phyloP scores from a whole-genome alignment of 2,888 invertebrate species.

The Drosophila neonasuta region DNA sequence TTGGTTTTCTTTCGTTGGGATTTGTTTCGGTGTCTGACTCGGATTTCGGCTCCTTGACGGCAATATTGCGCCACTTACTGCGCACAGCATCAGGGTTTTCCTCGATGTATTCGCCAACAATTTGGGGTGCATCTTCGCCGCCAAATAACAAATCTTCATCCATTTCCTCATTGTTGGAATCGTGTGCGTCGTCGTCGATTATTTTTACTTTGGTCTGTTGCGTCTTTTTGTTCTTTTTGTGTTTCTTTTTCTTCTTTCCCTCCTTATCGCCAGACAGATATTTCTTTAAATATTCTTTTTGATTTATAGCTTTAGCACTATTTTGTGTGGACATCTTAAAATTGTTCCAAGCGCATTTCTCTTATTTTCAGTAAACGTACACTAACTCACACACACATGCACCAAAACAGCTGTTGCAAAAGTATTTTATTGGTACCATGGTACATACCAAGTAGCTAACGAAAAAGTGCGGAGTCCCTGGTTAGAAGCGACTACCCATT shows the following conservation, averaged over 20 bases:
- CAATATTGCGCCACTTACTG: slow-evolving; percentile 81
- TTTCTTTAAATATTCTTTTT: slow-evolving; percentile 91
- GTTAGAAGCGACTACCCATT: not conserved
- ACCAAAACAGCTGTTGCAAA: not conserved
- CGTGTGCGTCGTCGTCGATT: slow-evolving; percentile 90
- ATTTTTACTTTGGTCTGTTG: slow-evolving; percentile 87
- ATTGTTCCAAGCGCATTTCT: not conserved
- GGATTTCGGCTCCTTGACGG: slow-evolving; percentile 60
- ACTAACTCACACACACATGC: not conserved
- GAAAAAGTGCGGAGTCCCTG: not conserved
- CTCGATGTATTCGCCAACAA: slow-evolving; percentile 91
- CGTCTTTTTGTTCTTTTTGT: slow-evolving; percentile 59
- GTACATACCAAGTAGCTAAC: not conserved
- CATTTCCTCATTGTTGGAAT: slow-evolving; percentile 82
- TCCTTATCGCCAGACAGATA: slow-evolving; percentile 87
- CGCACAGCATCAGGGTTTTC: slow-evolving; percentile 88
- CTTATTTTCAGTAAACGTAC: slow-evolving; percentile 10
- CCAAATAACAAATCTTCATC: slow-evolving; percentile 86
- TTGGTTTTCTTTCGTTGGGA: slow-evolving; percentile 42
- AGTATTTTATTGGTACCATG: not conserved
- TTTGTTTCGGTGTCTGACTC: slow-evolving; percentile 30
- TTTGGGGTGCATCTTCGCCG: slow-evolving; percentile 94
- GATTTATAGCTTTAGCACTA: slow-evolving; percentile 83
- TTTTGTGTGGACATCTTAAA: slow-evolving; percentile 66
- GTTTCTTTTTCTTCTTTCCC: slow-evolving; percentile 85